Evolutionary conservation across 2,888 invertebrate species (phyloP), one percentile per base, ranked within the genome.

Genomic region (Phoenoteleia sp.): DNA sequence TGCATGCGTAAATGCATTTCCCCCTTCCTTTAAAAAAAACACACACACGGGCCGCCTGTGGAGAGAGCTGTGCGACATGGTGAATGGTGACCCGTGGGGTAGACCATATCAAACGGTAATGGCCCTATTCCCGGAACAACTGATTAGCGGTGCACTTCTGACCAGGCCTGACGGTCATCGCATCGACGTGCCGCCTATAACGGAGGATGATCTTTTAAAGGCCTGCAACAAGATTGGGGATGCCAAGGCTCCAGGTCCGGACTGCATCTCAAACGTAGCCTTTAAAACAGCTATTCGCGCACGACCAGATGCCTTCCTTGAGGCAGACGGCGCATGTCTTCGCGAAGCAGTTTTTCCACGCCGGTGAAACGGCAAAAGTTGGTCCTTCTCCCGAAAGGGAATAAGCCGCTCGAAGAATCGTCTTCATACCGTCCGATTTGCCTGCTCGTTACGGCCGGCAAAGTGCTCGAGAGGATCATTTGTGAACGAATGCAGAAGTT

Each of bases 401-500:
- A 33, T 9, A 33, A 33, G 9, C 33, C 33, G 9, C 33, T n/a
- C 2, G 33, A 2, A 11, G 49, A 49, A 2, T 23, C n/a, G n/a
- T n/a, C n/a, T n/a, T n/a, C n/a, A n/a, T n/a, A n/a, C n/a, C n/a
- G n/a, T n/a, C n/a, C n/a, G n/a, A n/a, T n/a, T n/a, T n/a, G n/a
- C n/a, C n/a, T n/a, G n/a, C n/a, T n/a, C n/a, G n/a, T n/a, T n/a
- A n/a, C n/a, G n/a, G n/a, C n/a, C n/a, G n/a, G n/a, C n/a, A n/a
- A n/a, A n/a, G n/a, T n/a, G n/a, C n/a, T 76, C 6, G 71, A 54
- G 15, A 23, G 27, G 2, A 66, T 76, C 29, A 29, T 76, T 1
- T 36, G 19, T 11, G 56, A 56, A 11, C 23, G 23, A 9, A 21
- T 49, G 23, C 21, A 49, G 11, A 11, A 4, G 3, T 42, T 27